Evolutionary conservation across 2,797 vertebrate species (phyloP).

Genomic region (Alexandromys oeconomus): DNA sequence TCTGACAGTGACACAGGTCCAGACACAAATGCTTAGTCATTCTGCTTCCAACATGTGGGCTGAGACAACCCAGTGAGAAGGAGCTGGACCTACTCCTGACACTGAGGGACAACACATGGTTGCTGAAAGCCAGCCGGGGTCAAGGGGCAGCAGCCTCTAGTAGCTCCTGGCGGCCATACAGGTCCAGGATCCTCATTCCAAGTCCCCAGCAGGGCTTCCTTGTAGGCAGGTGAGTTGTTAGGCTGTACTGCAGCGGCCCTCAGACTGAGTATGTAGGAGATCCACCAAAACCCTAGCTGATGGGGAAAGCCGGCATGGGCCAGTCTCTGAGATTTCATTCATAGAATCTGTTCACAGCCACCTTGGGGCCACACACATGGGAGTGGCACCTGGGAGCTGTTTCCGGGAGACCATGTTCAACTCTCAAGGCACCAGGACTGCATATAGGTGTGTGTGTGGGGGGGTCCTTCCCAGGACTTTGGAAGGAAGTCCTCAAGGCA

Average conservation of each 20-base stretch:
- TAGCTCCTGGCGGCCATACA: neutral
- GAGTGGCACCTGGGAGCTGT: neutral
- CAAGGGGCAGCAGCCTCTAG: neutral
- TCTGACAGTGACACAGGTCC: neutral
- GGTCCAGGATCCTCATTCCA: neutral
- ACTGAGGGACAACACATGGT: neutral
- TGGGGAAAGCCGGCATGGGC: neutral
- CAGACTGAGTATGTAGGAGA: neutral
- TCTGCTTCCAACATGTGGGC: neutral
- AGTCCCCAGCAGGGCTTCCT: neutral
- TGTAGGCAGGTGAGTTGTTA: no score
- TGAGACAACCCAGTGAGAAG: neutral
- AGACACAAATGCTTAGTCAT: neutral
- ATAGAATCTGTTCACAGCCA: neutral
- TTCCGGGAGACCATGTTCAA: slow-evolving; percentile 10
- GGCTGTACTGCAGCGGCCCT: neutral
- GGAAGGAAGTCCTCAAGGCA: neutral
- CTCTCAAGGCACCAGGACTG: neutral
- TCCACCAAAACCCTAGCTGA: slow-evolving; percentile 66
- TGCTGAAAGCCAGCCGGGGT: neutral
- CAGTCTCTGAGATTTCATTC: slow-evolving; percentile 41
- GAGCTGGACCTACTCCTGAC: neutral
- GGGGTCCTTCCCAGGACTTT: neutral
- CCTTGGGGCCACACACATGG: neutral
- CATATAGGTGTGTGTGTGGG: no score